Evolutionary conservation across 2,888 invertebrate genomes (phyloP).

Genomic region (Sarcophaga rosellei): DNA sequence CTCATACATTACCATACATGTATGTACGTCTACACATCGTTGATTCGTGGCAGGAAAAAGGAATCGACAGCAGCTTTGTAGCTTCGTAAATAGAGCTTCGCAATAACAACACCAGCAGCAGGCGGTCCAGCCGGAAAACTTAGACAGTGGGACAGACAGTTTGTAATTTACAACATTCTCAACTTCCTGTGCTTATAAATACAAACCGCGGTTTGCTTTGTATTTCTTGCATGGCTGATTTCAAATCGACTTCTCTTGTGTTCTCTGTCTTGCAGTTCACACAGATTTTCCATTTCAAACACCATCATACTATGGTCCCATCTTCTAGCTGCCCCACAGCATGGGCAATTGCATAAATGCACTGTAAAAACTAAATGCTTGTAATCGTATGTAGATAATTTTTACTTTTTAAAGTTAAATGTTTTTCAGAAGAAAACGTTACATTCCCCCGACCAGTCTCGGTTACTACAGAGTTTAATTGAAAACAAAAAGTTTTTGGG

Average conservation of each 20-base stretch:
- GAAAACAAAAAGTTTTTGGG: no score
- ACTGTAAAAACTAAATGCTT: no score
- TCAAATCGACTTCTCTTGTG: slow-evolving; percentile 56
- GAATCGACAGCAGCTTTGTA: slow-evolving; percentile 47
- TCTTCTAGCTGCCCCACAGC: slow-evolving; percentile 9
- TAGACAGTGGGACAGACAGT: slow-evolving; percentile 66
- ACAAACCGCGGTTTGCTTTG: slow-evolving; percentile 68
- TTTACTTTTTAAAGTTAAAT: no score
- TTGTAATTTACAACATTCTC: slow-evolving; percentile 72
- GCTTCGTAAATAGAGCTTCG: slow-evolving; percentile 42
- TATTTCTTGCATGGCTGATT: slow-evolving; percentile 66
- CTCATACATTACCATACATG: no score
- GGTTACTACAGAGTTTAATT: no score
- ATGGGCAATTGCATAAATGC: background rate
- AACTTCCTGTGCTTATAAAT: slow-evolving; percentile 57
- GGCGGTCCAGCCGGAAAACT: slow-evolving; percentile 70
- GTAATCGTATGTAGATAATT: no score
- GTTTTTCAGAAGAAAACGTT: no score
- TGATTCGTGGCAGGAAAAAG: background rate
- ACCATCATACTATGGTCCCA: background rate
- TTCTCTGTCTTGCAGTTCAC: slow-evolving; percentile 31
- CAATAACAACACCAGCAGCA: slow-evolving; percentile 31
- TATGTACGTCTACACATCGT: background rate
- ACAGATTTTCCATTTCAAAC: slow-evolving; percentile 14
- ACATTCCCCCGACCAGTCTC: no score